These are phyloP conservation scores for Misgurnus mizolepis DNA, from an alignment of 2,113 vertebrate species.

Conservation along the genomic window DNA sequence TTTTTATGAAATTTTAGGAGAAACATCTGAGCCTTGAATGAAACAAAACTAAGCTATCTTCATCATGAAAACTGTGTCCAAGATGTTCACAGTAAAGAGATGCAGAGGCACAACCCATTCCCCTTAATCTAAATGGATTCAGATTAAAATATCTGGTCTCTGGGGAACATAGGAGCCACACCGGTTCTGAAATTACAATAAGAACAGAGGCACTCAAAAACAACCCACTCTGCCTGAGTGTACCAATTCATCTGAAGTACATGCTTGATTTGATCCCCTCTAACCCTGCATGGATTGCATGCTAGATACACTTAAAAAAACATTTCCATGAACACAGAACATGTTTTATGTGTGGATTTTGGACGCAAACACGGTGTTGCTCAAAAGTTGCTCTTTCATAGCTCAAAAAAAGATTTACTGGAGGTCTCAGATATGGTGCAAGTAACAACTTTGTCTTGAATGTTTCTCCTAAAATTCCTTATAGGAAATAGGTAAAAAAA, in stretches of 20 bases:
- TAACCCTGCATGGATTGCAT: conserved; percentile 40
- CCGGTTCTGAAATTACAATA: conserved; percentile 48
- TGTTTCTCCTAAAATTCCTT: too few species aligned
- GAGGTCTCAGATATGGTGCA: too few species aligned
- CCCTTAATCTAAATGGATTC: conserved; percentile 41
- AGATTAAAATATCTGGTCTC: conserved; percentile 23
- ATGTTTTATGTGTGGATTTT: not conserved
- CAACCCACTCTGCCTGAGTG: conserved; percentile 46
- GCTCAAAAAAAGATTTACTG: too few species aligned
- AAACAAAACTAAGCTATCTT: not conserved
- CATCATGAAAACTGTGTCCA: not conserved
- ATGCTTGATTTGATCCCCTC: conserved; percentile 47
- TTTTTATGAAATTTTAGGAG: too few species aligned
- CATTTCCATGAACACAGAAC: not conserved
- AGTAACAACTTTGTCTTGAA: too few species aligned
- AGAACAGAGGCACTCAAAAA: conserved; percentile 47
- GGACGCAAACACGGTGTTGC: not conserved
- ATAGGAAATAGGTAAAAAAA: too few species aligned
- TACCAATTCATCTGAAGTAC: conserved; percentile 46
- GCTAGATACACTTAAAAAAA: conserved; percentile 28
- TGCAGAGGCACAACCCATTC: conserved; percentile 27
- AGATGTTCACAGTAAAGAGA: conserved; percentile 13
- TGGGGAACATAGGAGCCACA: conserved; percentile 21
- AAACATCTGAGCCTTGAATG: not conserved
- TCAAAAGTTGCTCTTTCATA: conserved; percentile 1